A percentile compares a stretch with the other conserved stretches of the same genome.
phyloP scores from a whole-genome alignment of 2,888 invertebrate genomes.

The Pilophorus perplexus region DNA sequence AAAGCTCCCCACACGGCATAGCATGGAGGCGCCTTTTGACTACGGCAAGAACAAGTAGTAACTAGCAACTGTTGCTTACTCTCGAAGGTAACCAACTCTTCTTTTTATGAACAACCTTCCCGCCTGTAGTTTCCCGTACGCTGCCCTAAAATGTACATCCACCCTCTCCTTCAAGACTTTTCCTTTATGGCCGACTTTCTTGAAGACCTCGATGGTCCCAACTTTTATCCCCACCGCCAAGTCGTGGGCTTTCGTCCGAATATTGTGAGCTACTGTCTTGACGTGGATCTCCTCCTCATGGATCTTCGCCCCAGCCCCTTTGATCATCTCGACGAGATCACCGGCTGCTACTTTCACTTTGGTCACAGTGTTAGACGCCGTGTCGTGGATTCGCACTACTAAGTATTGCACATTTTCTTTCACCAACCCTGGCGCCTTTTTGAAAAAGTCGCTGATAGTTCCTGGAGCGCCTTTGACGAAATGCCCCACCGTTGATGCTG shows the following conservation, averaged over 20 bases:
- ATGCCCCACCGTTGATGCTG: background rate
- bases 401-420: background rate
- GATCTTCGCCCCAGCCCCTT: background rate
- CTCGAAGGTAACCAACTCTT: too few relatives aligned
- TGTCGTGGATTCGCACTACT: background rate
- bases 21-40: too few relatives aligned
- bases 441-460: too few relatives aligned
- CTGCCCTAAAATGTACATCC: too few relatives aligned
- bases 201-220: background rate
- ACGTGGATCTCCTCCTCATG: too few relatives aligned
- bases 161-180: too few relatives aligned
- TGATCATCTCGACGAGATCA: background rate
- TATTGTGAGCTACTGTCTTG: background rate
- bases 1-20: too few relatives aligned
- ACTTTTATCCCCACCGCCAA: slow-evolving; percentile 2
- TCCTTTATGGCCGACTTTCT: too few relatives aligned
- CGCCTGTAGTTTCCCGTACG: too few relatives aligned
- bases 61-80: too few relatives aligned
- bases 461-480: background rate
- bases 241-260: slow-evolving; percentile 2
- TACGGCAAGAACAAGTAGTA: too few relatives aligned
- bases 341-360: background rate
- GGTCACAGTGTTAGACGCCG: background rate
- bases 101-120: too few relatives aligned
- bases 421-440: background rate